Evolutionary conservation across 2,113 vertebrate genomes (phyloP).

Genomic region (Hippocampus zosterae): DNA sequence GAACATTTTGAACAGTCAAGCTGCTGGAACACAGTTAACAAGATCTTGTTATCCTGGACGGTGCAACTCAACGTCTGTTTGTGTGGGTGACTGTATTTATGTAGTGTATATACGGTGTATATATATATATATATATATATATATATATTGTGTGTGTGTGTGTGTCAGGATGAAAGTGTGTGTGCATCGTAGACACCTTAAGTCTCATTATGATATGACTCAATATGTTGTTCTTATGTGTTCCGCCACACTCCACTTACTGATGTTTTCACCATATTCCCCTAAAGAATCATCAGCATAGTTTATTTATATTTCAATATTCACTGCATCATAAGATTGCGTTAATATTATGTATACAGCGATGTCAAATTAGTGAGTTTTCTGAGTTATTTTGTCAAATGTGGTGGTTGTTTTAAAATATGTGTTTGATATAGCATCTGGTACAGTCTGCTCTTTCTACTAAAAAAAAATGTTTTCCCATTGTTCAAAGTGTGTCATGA

Average conservation of each 20-base stretch:
- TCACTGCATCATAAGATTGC: not conserved
- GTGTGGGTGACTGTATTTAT: conserved; percentile 1
- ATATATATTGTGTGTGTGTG: not conserved
- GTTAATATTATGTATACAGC: not conserved
- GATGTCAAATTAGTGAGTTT: not conserved
- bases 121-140: too few relatives aligned
- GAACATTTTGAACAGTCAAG: conserved; percentile 58
- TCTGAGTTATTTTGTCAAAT: not conserved
- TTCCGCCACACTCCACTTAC: conserved; percentile 1
- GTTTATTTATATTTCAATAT: not conserved
- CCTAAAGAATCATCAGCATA: not conserved
- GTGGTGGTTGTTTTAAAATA: not conserved
- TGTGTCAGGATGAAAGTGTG: conserved; percentile 1
- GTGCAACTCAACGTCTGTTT: conserved; percentile 39
- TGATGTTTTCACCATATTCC: not conserved
- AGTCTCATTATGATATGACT: conserved; percentile 18
- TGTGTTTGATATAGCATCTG: not conserved
- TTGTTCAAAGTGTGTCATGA: not conserved
- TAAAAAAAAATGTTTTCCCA: not conserved
- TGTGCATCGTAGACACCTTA: not conserved
- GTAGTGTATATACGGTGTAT: too few relatives aligned
- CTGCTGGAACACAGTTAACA: conserved; percentile 69
- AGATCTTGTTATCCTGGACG: conserved; percentile 64
- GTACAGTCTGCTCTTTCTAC: not conserved
- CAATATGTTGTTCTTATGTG: conserved; percentile 15